These are phyloP conservation scores for Spea bombifrons DNA, from an alignment of 2,113 vertebrate genomes.

Conservation along the genomic window DNA sequence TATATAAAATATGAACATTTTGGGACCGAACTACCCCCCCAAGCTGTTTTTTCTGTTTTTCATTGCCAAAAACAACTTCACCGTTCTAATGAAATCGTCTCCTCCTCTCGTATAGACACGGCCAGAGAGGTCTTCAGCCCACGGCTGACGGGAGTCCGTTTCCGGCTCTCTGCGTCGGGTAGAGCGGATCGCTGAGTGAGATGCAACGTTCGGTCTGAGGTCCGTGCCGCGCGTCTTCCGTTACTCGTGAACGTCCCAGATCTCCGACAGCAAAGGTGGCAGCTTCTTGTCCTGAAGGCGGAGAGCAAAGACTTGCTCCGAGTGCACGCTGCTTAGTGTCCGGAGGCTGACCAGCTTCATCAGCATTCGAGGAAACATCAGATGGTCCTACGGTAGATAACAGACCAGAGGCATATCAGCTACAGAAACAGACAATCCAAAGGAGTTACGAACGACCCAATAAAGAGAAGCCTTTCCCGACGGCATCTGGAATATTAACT, in stretches of 20 bases:
- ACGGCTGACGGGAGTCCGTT: neutral
- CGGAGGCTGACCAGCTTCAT: slow-evolving; percentile 70
- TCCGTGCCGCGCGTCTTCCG: neutral
- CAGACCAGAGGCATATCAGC: neutral
- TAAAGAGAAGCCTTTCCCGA: too few relatives aligned
- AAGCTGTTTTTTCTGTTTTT: neutral
- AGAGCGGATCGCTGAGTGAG: neutral
- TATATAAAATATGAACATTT: neutral
- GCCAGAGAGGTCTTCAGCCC: slow-evolving; percentile 1
- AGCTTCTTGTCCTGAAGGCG: slow-evolving; percentile 70
- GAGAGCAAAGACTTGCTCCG: slow-evolving; percentile 67
- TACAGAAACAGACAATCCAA: too few relatives aligned
- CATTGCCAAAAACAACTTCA: neutral
- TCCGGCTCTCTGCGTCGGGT: neutral
- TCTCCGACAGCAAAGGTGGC: slow-evolving; percentile 66
- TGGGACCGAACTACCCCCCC: neutral
- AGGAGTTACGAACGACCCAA: too few relatives aligned
- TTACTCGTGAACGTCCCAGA: slow-evolving; percentile 69
- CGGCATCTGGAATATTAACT: too few relatives aligned
- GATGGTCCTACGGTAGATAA: slow-evolving; percentile 56
- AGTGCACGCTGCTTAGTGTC: slow-evolving; percentile 66
- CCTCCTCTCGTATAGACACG: neutral
- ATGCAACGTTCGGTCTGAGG: neutral
- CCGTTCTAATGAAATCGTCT: neutral
- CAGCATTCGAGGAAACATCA: slow-evolving; percentile 69